A percentile compares a stretch with the other conserved stretches of the same genome.
phyloP scores from a whole-genome alignment of 2,888 invertebrate genomes.

The Himalopsyche anomala region DNA sequence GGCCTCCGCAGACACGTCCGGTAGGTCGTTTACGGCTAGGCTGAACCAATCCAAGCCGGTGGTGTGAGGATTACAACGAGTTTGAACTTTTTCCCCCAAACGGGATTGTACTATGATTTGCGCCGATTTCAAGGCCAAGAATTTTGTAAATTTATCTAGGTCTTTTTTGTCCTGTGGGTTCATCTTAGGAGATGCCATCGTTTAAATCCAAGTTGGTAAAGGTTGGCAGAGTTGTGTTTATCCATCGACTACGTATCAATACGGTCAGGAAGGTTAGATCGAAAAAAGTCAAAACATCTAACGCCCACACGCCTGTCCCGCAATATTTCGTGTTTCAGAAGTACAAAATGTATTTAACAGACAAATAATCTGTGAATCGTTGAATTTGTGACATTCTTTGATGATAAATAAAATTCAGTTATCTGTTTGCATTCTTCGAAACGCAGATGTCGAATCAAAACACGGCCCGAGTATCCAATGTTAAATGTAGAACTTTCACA shows the following conservation, averaged over 20 bases:
- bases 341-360: constrained; percentile 27
- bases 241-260: constrained; percentile 39
- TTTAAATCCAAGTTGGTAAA: background rate
- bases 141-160: constrained; percentile 92
- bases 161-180: constrained; percentile 82
- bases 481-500: background rate
- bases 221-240: background rate
- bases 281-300: constrained; percentile 25
- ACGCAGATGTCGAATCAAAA: constrained; percentile 42
- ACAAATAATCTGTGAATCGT: constrained; percentile 3
- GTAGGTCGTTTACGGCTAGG: constrained; percentile 89
- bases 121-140: constrained; percentile 89
- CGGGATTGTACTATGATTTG: constrained; percentile 96
- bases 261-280: constrained; percentile 38
- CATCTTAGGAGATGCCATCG: constrained; percentile 60
- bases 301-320: constrained; percentile 29
- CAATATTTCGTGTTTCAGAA: constrained; percentile 16
- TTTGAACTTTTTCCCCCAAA: constrained; percentile 89
- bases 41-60: constrained; percentile 91
- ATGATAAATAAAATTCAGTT: background rate
- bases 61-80: constrained; percentile 83
- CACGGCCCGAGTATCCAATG: constrained; percentile 8
- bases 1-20: constrained; percentile 88
- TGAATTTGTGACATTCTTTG: background rate
- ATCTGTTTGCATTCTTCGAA: background rate